A percentile compares a stretch with the other conserved stretches of the same genome.
Evolutionary conservation across 2,888 invertebrate genomes (phyloP).

Genomic region (Drosophila cyrtoloma): DNA sequence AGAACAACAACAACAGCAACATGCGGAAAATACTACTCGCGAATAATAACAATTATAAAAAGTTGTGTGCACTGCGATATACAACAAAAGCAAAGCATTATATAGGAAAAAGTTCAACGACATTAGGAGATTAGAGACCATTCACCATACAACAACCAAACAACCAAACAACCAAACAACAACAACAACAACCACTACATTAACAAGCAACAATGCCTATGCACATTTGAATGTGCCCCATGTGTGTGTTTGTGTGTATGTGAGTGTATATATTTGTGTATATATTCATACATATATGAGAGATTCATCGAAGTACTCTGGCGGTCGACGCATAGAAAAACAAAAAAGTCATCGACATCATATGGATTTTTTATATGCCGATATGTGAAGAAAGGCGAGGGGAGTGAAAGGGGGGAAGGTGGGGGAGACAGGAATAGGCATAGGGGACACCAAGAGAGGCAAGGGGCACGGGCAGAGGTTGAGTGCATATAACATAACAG

Average conservation of each 20-base stretch:
- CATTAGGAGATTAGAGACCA: constrained; percentile 79
- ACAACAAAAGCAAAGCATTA: constrained; percentile 21
- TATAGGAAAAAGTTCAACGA: constrained; percentile 72
- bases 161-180: not conserved
- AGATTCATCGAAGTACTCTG: constrained; percentile 59
- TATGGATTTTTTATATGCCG: constrained; percentile 66
- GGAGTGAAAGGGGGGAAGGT: not conserved
- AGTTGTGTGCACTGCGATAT: constrained; percentile 57
- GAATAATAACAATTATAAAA: constrained; percentile 50
- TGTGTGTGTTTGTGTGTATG: constrained; percentile 13
- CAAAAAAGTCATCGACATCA: constrained; percentile 76
- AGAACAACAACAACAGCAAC: constrained; percentile 26
- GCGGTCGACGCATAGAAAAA: constrained; percentile 49
- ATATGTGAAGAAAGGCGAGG: constrained; percentile 40
- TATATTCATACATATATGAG: constrained; percentile 15
- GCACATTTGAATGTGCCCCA: constrained; percentile 71
- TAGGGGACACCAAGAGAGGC: constrained; percentile 8
- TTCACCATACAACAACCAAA: constrained; percentile 43
- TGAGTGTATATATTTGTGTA: constrained; percentile 21
- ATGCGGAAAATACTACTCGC: constrained; percentile 57
- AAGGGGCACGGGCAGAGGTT: constrained; percentile 29
- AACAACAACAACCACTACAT: constrained; percentile 42
- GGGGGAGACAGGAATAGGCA: constrained; percentile 27
- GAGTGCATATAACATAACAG: constrained; percentile 21
- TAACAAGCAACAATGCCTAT: constrained; percentile 21